Percentiles rank a stretch among this genome's conserved stretches.
phyloP scores from a whole-genome alignment of 2,113 vertebrate species.

The Isichthys henryi region DNA sequence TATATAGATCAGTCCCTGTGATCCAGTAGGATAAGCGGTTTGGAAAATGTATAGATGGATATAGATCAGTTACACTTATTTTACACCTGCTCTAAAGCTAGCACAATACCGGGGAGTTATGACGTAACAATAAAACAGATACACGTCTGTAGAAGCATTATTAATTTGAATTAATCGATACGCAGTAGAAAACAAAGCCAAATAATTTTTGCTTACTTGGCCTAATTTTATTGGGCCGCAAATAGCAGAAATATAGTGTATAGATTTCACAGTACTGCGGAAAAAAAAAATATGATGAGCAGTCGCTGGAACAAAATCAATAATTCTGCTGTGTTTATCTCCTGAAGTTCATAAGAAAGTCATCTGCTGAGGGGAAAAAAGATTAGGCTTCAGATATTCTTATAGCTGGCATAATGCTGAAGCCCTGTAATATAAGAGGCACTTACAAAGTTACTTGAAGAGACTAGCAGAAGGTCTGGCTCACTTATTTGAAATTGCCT shows the following conservation, averaged over 20 bases:
- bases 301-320: conserved; percentile 10
- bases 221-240: not conserved
- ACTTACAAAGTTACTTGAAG: conserved; percentile 14
- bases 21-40: too few species aligned
- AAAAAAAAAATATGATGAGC: not conserved
- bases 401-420: conserved; percentile 6
- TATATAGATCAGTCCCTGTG: too few species aligned
- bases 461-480: conserved; percentile 12
- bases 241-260: not conserved
- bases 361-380: conserved; percentile 5
- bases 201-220: not conserved
- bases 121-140: not conserved
- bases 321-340: conserved; percentile 13
- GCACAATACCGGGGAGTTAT: not conserved
- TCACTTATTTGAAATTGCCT: conserved; percentile 17
- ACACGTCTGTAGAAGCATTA: not conserved
- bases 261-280: not conserved
- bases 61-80: not conserved
- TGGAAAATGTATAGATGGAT: too few species aligned
- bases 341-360: conserved; percentile 6
- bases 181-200: not conserved
- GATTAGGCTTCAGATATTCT: conserved; percentile 7
- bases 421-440: not conserved
- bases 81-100: not conserved
- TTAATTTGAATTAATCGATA: not conserved